Percentiles rank a stretch among this genome's conserved stretches.
Conservation (phyloP, 1,140 invertebrate species). For the Brachionus paranguensis region DNA sequence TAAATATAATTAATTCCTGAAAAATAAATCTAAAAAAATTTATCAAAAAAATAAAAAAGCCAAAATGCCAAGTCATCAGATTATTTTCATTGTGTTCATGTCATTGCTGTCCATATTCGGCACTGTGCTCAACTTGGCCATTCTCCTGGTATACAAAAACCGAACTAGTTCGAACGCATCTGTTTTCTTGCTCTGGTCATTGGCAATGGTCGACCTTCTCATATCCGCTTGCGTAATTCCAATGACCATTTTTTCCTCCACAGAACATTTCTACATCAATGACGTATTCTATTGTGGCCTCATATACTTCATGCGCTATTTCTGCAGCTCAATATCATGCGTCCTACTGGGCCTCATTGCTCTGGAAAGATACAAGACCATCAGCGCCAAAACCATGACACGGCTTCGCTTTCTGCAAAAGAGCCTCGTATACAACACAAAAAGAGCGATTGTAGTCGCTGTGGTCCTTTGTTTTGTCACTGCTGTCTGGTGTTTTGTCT, state of each 20-base stretch:
- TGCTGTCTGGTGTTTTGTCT: constrained; percentile 28
- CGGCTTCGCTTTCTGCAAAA: constrained; percentile 16
- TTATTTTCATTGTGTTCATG: constrained; percentile 30
- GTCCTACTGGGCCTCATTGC: neutral
- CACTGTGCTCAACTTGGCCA: neutral
- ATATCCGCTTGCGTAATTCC: neutral
- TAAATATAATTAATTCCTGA: neutral
- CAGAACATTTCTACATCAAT: neutral
- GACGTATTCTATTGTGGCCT: constrained; percentile 26
- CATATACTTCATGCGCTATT: constrained; percentile 7
- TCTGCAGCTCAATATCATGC: constrained; percentile 20
- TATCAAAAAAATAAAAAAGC: neutral
- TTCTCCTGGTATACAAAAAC: neutral
- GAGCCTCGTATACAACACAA: constrained; percentile 5
- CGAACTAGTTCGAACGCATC: neutral
- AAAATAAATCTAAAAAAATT: neutral
- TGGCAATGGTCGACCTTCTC: constrained; percentile 3
- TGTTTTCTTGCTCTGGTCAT: neutral
- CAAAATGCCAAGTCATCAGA: neutral
- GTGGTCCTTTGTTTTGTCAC: neutral
- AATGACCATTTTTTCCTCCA: neutral
- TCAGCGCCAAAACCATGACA: constrained; percentile 16
- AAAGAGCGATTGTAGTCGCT: neutral
- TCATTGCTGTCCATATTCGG: constrained; percentile 15
- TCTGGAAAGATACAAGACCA: constrained; percentile 31